A percentile compares a stretch with the other conserved stretches of the same genome.
These are phyloP conservation scores for Vombatus ursinus DNA, from an alignment of 2,113 vertebrate species.

Conservation along the genomic window DNA sequence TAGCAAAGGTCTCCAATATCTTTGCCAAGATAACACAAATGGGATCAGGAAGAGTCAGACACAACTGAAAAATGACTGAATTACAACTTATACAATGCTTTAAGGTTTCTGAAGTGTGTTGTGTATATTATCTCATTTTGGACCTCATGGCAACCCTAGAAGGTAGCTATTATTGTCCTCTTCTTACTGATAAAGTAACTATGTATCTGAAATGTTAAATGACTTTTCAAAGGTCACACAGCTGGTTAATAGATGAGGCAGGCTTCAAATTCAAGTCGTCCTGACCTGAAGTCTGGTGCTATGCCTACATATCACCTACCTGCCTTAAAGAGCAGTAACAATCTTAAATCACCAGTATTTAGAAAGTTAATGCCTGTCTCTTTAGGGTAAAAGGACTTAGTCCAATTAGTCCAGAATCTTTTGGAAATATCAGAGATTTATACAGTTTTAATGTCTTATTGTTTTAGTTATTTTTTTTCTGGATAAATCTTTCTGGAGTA, in stretches of 20 bases:
- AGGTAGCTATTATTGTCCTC: background rate
- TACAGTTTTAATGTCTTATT: background rate
- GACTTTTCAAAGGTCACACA: background rate
- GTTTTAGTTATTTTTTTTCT: background rate
- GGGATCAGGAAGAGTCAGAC: background rate
- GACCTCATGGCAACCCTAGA: background rate
- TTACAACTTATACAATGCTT: background rate
- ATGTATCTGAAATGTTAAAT: background rate
- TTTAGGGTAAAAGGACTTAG: background rate
- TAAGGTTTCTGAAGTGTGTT: background rate
- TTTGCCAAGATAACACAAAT: background rate
- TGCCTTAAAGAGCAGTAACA: background rate
- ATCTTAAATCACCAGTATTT: background rate
- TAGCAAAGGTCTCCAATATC: background rate
- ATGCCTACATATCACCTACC: background rate
- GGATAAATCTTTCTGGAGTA: background rate
- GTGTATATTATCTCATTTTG: background rate
- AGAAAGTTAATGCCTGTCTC: background rate
- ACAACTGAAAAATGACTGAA: background rate
- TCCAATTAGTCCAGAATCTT: background rate
- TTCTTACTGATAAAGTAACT: background rate
- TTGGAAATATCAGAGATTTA: background rate
- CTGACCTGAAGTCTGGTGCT: background rate
- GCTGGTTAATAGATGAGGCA: background rate
- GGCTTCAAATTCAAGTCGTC: background rate